Base-by-base conservation (phyloP, 2,797 vertebrate species). In the Chelidonichthys spinosus region DNA sequence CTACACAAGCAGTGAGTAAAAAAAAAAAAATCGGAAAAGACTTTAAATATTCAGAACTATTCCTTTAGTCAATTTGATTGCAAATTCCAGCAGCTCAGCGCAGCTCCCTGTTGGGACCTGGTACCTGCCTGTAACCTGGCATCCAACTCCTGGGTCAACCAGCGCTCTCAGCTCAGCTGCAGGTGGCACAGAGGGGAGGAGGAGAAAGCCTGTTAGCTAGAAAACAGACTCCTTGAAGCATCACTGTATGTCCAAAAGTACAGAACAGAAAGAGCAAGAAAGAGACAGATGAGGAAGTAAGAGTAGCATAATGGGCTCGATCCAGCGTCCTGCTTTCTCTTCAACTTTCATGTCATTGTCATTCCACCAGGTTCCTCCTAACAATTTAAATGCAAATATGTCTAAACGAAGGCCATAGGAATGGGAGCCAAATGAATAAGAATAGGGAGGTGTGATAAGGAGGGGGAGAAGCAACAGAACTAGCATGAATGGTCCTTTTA, bases 321-420 rank as follows among this genome's bases (percentile, higher is more conserved):
- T 11, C 35, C 55, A 44, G 55, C 69, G 68, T 72, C 74, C 78
- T 40, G n/a, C 55, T 77, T 60, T 60, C 60, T 54, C 60, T 54
- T 78, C n/a, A 82, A 49, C 14, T 81, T 84, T 77, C 44, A 78
- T 35, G 59, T 78, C 78, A 84, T 89, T 90, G 76, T 82, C 66
- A 89, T 92, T 90, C 84, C 50, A 59, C 32, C 53, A 56, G 73
- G 69, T 82, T 86, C 55, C 54, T 42, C 63, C 67, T 63, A 18
- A 90, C 85, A 89, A 87, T 90, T 89, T 90, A 92, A 89, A 91
- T 89, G 89, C 89, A 89, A 91, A 91, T 90, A 90, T 53, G 43
- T 75, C 66, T 81, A 88, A 90, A 89, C 17, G 42, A 80, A 76
- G 54, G 74, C 64, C 39, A 78, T 76, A 66, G 75, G 36, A 85